Evolutionary conservation across 2,113 vertebrate species (phyloP), one percentile per base, ranked within the genome.

Genomic region (Mustela nigripes): DNA sequence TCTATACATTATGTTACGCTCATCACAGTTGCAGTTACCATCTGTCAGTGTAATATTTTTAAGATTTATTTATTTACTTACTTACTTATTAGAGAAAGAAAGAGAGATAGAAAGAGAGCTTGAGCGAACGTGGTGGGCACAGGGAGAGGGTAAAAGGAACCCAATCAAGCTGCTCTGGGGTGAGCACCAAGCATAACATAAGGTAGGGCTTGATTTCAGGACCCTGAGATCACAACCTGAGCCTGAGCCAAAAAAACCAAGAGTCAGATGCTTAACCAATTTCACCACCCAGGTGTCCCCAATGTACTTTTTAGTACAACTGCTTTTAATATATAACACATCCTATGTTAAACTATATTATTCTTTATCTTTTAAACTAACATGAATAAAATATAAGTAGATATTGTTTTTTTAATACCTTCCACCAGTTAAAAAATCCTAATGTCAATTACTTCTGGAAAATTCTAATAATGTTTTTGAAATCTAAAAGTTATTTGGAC

Each of bases 401-500:
- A 24, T 58, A 93, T 7, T 98, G 60, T 11, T 63, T 93, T 97
- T 79, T 80, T 50, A 96, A n/a, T 91, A 94, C 36, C 5, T 84
- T 69, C 92, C 92, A 92, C 73, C 0, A 0, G 65, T 88, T 98
- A 79, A 94, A 96, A 62, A 94, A 96, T 94, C 24, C 86, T 95
- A 94, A 93, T 90, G 82, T 98, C 88, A 94, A 80, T 97, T 97
- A 97, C 92, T 97, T 97, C 95, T 97, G 94, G 91, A 98, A 98
- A 98, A 71, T 50, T 86, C 80, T 98, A 98, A 98, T 98, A 96
- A 98, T 90, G 4, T 93, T 98, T 97, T 96, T 85, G 67, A 98
- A 98, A 96, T 96, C 93, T 98, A 97, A 96, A 94, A 96, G 42
- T 73, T 97, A 97, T 97, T 98, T 98, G 91, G 96, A 97, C 93